phyloP scores from a whole-genome alignment of 2,888 invertebrate genomes.

The Drosophila anomalata region DNA sequence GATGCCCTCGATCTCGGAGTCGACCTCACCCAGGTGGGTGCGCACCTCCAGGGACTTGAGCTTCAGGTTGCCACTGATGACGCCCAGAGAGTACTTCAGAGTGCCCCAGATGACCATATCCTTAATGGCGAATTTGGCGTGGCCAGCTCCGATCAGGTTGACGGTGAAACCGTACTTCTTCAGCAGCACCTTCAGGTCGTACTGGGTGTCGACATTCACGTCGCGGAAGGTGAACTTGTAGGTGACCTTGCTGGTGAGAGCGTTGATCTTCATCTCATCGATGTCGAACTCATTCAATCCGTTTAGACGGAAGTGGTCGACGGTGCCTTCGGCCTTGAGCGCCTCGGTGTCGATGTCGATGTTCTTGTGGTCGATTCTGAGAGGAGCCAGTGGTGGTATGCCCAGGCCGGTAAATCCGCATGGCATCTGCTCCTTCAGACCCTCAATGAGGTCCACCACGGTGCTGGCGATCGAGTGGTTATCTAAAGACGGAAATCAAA shows the following conservation, averaged over 20 bases:
- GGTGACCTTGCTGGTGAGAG: conserved; percentile 72
- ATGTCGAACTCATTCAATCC: conserved; percentile 78
- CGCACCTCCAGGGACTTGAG: conserved; percentile 74
- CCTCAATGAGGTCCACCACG: conserved; percentile 62
- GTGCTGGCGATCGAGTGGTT: conserved; percentile 69
- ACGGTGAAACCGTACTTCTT: conserved; percentile 80
- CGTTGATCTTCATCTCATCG: conserved; percentile 73
- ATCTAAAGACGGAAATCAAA: conserved; percentile 45
- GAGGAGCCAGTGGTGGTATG: conserved; percentile 80
- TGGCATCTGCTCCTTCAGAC: conserved; percentile 74
- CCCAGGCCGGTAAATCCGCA: conserved; percentile 76
- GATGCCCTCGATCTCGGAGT: conserved; percentile 78
- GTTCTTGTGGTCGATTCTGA: conserved; percentile 65
- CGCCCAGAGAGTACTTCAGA: conserved; percentile 74
- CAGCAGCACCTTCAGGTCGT: conserved; percentile 66
- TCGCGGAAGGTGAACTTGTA: conserved; percentile 73
- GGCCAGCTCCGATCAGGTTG: conserved; percentile 76
- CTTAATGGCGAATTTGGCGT: conserved; percentile 71
- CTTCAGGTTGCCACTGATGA: conserved; percentile 69
- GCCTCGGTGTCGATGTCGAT: conserved; percentile 60
- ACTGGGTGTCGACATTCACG: conserved; percentile 72
- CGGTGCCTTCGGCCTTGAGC: conserved; percentile 60
- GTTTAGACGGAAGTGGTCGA: conserved; percentile 70
- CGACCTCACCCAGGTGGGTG: conserved; percentile 73
- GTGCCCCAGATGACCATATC: conserved; percentile 71